A percentile compares a stretch with the other conserved stretches of the same genome.
phyloP scores from a whole-genome alignment of 2,113 vertebrate species.

The Eulemur rufifrons region DNA sequence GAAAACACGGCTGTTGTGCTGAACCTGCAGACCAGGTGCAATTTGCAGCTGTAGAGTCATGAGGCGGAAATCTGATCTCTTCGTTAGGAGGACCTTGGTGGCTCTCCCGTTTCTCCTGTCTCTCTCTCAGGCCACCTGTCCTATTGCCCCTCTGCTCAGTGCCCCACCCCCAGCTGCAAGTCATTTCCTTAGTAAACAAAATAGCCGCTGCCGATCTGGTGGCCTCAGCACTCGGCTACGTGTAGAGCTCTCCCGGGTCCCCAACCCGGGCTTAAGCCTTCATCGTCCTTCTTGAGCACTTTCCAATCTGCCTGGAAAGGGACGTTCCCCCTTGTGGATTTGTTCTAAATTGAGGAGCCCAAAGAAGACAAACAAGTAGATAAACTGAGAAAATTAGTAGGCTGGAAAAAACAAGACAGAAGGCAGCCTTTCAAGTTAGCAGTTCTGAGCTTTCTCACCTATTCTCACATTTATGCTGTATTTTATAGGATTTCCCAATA shows the following conservation, averaged over 20 bases:
- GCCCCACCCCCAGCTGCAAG: neutral
- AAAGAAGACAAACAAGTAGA: neutral
- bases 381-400: neutral
- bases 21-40: conserved; percentile 35
- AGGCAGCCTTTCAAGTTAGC: neutral
- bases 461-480: neutral
- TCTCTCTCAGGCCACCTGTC: conserved; percentile 13
- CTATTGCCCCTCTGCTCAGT: neutral
- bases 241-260: neutral
- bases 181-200: neutral
- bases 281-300: neutral
- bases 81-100: conserved; percentile 16
- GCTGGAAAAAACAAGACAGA: neutral
- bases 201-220: neutral
- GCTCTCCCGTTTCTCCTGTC: neutral
- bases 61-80: conserved; percentile 33
- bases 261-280: neutral
- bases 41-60: conserved; percentile 34
- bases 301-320: neutral
- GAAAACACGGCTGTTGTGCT: conserved; percentile 1
- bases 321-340: neutral
- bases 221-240: neutral
- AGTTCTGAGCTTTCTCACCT: neutral
- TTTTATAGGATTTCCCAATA: conserved; percentile 7
- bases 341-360: neutral